Percentiles rank a stretch among this genome's conserved stretches.
phyloP scores from a whole-genome alignment of 2,113 vertebrate genomes.

The Neodontobutis hainanensis region DNA sequence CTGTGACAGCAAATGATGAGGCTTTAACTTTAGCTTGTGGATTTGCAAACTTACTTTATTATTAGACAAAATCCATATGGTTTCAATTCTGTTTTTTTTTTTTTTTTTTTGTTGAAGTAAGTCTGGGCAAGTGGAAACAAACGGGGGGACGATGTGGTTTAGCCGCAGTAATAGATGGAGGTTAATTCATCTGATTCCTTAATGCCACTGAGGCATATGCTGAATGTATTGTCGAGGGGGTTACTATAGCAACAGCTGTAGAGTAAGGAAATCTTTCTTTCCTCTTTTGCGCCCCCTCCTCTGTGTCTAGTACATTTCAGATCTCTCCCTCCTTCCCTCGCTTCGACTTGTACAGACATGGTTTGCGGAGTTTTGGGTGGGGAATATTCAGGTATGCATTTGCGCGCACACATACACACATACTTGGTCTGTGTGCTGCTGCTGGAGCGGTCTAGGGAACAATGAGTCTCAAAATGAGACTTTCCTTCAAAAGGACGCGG shows the following conservation, averaged over 20 bases:
- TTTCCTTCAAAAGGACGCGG: slow-evolving; percentile 78
- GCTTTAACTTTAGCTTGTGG: slow-evolving; percentile 17
- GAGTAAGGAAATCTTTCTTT: slow-evolving; percentile 60
- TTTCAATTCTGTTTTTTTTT: slow-evolving; percentile 50
- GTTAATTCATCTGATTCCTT: slow-evolving; percentile 63
- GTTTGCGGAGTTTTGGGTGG: slow-evolving; percentile 74
- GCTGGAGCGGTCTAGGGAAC: slow-evolving; percentile 65
- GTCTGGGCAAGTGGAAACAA: slow-evolving; percentile 54
- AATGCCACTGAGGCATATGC: slow-evolving; percentile 60
- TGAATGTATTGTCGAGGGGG: slow-evolving; percentile 62
- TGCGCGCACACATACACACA: slow-evolving; percentile 57
- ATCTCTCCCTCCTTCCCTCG: slow-evolving; percentile 48
- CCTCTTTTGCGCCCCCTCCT: slow-evolving; percentile 27
- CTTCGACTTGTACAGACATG: slow-evolving; percentile 83
- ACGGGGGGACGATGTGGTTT: slow-evolving; percentile 59
- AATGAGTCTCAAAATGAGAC: slow-evolving; percentile 80
- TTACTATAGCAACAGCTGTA: slow-evolving; percentile 67
- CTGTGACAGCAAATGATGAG: slow-evolving; percentile 26
- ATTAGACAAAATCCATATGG: slow-evolving; percentile 62
- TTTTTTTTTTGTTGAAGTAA: slow-evolving; percentile 14
- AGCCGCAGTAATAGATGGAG: slow-evolving; percentile 24
- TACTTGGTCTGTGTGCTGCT: slow-evolving; percentile 54
- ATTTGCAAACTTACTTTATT: slow-evolving; percentile 47
- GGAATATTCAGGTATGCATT: slow-evolving; percentile 77
- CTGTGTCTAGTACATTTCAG: slow-evolving; percentile 58